Conservation (phyloP, 2,888 invertebrate genomes). For the Acleris literana region DNA sequence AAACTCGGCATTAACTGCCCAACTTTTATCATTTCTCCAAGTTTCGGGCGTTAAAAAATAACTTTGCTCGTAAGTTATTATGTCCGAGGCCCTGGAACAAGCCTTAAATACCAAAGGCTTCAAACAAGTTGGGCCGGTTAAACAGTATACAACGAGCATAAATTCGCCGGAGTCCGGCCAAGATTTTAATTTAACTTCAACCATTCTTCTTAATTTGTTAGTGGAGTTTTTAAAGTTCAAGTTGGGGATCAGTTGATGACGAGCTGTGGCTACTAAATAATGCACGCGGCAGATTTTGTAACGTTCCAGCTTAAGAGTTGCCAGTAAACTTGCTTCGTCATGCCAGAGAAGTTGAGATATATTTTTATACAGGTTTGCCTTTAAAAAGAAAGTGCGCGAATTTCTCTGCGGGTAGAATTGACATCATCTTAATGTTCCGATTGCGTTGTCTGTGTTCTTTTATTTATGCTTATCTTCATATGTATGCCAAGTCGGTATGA, state of each 20-base stretch:
- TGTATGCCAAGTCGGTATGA: too few species aligned
- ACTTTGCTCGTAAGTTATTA: constrained; percentile 38
- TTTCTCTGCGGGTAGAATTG: too few species aligned
- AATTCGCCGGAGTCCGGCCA: constrained; percentile 60
- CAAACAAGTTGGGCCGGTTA: constrained; percentile 39
- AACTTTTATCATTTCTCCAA: constrained; percentile 43
- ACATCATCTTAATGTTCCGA: too few species aligned
- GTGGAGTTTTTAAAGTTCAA: constrained; percentile 55
- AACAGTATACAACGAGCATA: constrained; percentile 67
- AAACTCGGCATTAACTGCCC: constrained; percentile 38
- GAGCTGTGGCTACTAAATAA: constrained; percentile 23
- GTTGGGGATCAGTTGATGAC: constrained; percentile 40
- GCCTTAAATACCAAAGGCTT: constrained; percentile 41
- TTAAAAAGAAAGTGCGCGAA: neutral
- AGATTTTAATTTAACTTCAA: constrained; percentile 80
- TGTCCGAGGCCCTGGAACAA: constrained; percentile 34
- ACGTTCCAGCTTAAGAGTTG: neutral
- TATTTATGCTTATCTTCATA: too few species aligned
- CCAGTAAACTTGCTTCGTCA: too few species aligned
- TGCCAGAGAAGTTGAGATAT: neutral
- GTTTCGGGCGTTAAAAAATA: constrained; percentile 41
- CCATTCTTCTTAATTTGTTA: constrained; percentile 81
- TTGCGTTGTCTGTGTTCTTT: too few species aligned
- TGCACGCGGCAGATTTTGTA: constrained; percentile 3
- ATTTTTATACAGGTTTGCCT: neutral